Conservation (phyloP, 2,888 invertebrate species). For the Clivina fossor region DNA sequence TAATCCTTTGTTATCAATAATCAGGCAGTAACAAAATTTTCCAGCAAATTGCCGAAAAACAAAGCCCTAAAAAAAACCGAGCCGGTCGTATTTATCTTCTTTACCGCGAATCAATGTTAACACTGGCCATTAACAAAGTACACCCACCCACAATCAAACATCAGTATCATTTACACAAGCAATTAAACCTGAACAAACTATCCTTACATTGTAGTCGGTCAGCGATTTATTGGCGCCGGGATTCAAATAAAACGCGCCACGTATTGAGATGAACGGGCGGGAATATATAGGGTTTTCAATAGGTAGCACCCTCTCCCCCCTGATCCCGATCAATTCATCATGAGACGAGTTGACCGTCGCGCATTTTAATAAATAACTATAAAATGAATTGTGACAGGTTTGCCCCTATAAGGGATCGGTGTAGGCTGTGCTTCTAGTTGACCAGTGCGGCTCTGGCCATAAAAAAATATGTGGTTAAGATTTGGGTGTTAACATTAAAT, state of each 20-base stretch:
- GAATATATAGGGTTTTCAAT: slow-evolving; percentile 28
- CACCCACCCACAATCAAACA: slow-evolving; percentile 29
- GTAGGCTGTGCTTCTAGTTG: slow-evolving; percentile 5
- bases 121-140: slow-evolving; percentile 25
- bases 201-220: slow-evolving; percentile 20
- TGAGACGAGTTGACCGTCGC: slow-evolving; percentile 27
- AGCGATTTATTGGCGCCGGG: slow-evolving; percentile 2
- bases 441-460: background rate
- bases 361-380: slow-evolving; percentile 31
- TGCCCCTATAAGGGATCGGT: slow-evolving; percentile 20
- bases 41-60: too few species aligned
- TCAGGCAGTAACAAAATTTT: too few species aligned
- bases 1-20: too few species aligned
- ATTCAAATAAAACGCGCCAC: background rate
- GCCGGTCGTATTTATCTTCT: slow-evolving; percentile 15
- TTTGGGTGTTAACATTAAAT: too few species aligned
- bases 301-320: too few species aligned
- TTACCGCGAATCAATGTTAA: slow-evolving; percentile 16
- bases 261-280: slow-evolving; percentile 3
- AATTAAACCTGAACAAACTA: slow-evolving; percentile 26
- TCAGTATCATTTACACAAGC: slow-evolving; percentile 29
- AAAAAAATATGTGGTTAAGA: background rate
- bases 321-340: slow-evolving; percentile 33
- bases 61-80: too few species aligned
- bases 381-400: slow-evolving; percentile 29